Percentiles rank a stretch among this genome's conserved stretches.
These are phyloP conservation scores for Andrena chrysosceles DNA, from an alignment of 2,888 invertebrate genomes.

Conservation along the genomic window DNA sequence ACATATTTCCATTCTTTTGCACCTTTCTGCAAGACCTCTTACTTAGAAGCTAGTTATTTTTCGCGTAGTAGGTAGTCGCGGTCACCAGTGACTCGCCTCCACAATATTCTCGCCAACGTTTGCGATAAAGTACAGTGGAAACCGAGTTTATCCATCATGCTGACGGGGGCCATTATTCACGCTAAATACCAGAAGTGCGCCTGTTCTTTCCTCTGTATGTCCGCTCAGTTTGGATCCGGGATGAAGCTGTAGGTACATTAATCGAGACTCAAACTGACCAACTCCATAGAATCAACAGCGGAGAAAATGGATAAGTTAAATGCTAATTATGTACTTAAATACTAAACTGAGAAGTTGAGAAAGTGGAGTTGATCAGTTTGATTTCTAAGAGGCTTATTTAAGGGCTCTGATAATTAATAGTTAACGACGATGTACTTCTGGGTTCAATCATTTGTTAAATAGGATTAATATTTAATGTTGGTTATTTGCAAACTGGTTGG, in stretches of 20 bases:
- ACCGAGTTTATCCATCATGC: slow-evolving; percentile 78
- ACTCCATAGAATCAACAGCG: too few relatives aligned
- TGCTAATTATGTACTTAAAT: too few relatives aligned
- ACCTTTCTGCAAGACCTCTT: slow-evolving; percentile 60
- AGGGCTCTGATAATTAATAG: slow-evolving; percentile 11
- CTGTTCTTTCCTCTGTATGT: slow-evolving; percentile 68
- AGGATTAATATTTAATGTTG: too few relatives aligned
- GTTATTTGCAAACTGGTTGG: too few relatives aligned
- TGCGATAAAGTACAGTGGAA: slow-evolving; percentile 74
- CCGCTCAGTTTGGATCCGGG: slow-evolving; percentile 59
- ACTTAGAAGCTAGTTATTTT: slow-evolving; percentile 50
- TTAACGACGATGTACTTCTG: slow-evolving; percentile 24
- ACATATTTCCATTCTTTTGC: slow-evolving; percentile 70
- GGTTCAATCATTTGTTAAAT: neutral
- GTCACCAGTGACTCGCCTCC: slow-evolving; percentile 70
- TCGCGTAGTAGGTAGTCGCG: slow-evolving; percentile 49
- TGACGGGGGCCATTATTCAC: slow-evolving; percentile 77
- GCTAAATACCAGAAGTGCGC: slow-evolving; percentile 77
- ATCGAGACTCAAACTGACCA: slow-evolving; percentile 45
- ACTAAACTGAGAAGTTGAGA: too few relatives aligned
- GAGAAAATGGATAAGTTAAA: too few relatives aligned
- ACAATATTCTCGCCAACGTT: slow-evolving; percentile 57
- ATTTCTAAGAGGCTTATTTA: slow-evolving; percentile 63
- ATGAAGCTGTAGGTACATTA: slow-evolving; percentile 62
- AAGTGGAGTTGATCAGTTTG: too few relatives aligned